Percentiles rank a stretch among this genome's conserved stretches.
These are phyloP conservation scores for Tauraco erythrolophus DNA, from an alignment of 2,113 vertebrate genomes.

Conservation along the genomic window DNA sequence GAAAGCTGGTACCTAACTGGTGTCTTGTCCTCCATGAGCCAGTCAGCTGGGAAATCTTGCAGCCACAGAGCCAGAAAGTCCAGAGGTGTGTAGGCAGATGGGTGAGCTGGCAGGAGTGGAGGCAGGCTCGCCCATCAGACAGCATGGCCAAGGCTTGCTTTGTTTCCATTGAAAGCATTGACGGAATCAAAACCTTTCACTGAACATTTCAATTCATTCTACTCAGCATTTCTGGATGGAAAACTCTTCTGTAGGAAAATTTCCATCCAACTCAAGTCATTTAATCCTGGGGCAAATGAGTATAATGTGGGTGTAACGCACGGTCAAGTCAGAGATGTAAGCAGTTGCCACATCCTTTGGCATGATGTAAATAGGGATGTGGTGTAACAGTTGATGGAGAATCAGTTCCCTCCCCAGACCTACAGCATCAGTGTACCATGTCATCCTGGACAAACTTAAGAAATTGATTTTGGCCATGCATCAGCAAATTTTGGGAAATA, in stretches of 20 bases:
- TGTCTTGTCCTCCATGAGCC: background rate
- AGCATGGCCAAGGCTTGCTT: background rate
- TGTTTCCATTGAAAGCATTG: slow-evolving; percentile 16
- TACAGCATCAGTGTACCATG: fast-evolving
- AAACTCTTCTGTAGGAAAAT: slow-evolving; percentile 33
- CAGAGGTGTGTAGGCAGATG: background rate
- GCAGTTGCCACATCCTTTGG: slow-evolving; percentile 22
- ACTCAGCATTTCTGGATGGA: slow-evolving; percentile 12
- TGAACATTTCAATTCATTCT: background rate
- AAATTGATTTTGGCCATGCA: fast-evolving
- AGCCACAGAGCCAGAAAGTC: background rate
- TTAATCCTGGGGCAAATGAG: background rate
- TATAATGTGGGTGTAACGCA: background rate
- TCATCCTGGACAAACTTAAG: background rate
- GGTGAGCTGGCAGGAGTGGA: background rate
- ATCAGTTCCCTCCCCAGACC: background rate
- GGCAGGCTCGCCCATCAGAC: background rate
- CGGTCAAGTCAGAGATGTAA: background rate
- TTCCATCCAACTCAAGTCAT: background rate
- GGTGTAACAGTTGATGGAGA: background rate
- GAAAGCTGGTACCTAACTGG: background rate
- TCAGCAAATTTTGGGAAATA: background rate
- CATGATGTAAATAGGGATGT: background rate
- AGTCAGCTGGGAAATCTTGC: background rate
- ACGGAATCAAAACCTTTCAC: background rate